Base-by-base conservation (phyloP, 2,797 vertebrate genomes). In the Buceros bicornis region DNA sequence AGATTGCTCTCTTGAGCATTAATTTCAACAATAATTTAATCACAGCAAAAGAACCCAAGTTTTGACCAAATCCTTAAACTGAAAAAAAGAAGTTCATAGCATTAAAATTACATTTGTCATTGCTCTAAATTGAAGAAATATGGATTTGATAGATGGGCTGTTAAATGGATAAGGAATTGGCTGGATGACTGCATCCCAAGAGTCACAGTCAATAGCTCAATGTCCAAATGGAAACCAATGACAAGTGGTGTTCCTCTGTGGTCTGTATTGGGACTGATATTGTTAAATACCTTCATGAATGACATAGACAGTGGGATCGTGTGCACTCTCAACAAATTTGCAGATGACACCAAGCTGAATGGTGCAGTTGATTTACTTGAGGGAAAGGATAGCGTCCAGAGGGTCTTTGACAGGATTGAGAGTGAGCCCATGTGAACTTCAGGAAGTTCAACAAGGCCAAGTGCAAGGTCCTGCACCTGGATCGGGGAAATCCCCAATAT, bases 321-420 rank as follows among this genome's bases (percentile, higher is more conserved):
- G 33, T 20, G 24, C 8, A 12, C 5, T 2, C 51, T 65, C 22
- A 22, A 69, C 24, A 56, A 26, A 19, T 45, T 4, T 81, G 16
- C 65, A 35, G 42, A 8, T 37, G n/a, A 58, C 40, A 70, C 43
- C 28, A 33, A 57, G 16, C 37, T 48, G 31, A 48, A 28, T 2
- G 28, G 7, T 35, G 61, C 1, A 0, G 48, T 31, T 58, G 47
- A 19, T 11, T 35, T 2, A 0, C 25, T 26, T 5, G 18, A 78
- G 37, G 25, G 16, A 50, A 53, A 17, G 2, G 5, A 19, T 35
- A 28, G 8, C 22, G 62, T 31, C 43, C 65, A 73, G 28, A 60
- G 5, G 26, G 43, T 16, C 40, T 21, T 51, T 33, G 29, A 28
- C 21, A 45, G 51, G 21, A 42, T 64, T 9, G 5, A 51, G 40